Percentiles rank a stretch among this genome's conserved stretches.
phyloP scores from a whole-genome alignment of 2,888 invertebrate genomes.

The Lamproptera curius region DNA sequence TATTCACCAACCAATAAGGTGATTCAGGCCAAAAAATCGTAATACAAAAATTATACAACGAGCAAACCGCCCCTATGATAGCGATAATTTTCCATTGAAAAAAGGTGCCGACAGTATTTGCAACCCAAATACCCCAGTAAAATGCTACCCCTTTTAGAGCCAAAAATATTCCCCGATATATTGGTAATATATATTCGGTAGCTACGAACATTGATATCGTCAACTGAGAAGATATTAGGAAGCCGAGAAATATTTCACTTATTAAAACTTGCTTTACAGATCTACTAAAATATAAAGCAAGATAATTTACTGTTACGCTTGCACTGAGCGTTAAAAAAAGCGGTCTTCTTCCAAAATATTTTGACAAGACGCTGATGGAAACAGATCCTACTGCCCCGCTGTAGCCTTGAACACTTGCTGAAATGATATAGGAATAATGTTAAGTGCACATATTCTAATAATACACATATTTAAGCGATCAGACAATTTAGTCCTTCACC shows the following conservation, averaged over 20 bases:
- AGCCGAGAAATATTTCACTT: slow-evolving; percentile 4
- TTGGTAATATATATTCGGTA: slow-evolving; percentile 35
- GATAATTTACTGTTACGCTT: background rate
- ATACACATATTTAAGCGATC: no score
- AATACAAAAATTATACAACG: slow-evolving; percentile 33
- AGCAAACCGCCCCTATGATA: slow-evolving; percentile 30
- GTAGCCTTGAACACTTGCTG: slow-evolving; percentile 5
- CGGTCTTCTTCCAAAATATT: slow-evolving; percentile 2
- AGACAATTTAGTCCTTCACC: no score
- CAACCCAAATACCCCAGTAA: slow-evolving; percentile 37
- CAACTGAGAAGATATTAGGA: background rate
- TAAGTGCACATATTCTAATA: slow-evolving; percentile 22
- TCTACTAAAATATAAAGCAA: slow-evolving; percentile 2
- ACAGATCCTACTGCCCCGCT: background rate
- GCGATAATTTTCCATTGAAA: slow-evolving; percentile 37
- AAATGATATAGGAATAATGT: slow-evolving; percentile 26
- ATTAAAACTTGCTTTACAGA: slow-evolving; percentile 2
- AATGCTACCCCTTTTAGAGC: slow-evolving; percentile 34
- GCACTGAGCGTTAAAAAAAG: background rate
- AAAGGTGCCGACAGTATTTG: slow-evolving; percentile 40
- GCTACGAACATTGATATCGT: slow-evolving; percentile 3
- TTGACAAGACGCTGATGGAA: background rate
- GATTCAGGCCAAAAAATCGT: slow-evolving; percentile 42
- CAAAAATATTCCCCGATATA: slow-evolving; percentile 34
- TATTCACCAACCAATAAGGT: slow-evolving; percentile 41